These are phyloP conservation scores for Phyllotreta cruciferae DNA, from an alignment of 2,888 invertebrate genomes.

Conservation along the genomic window DNA sequence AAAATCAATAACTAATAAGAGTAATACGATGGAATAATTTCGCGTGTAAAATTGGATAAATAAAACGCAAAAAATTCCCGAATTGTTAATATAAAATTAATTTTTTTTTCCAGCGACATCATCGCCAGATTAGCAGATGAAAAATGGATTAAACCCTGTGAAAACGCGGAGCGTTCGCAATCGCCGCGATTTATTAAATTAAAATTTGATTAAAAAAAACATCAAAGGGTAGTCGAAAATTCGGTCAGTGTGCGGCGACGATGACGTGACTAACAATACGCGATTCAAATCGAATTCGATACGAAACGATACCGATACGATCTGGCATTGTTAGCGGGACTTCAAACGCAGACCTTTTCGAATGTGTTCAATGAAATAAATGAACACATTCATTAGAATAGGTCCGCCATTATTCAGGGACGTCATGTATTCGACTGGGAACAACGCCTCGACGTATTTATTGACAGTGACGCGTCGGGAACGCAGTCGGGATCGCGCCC, in stretches of 20 bases:
- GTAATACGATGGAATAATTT: too few relatives aligned
- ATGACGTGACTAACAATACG: constrained; percentile 17
- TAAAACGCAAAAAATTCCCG: too few relatives aligned
- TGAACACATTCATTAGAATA: constrained; percentile 31
- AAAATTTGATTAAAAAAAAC: constrained; percentile 5
- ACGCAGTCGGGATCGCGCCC: constrained; percentile 27
- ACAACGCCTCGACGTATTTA: constrained; percentile 33
- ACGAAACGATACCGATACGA: constrained; percentile 26
- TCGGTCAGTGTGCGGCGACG: constrained; percentile 6
- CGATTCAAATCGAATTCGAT: constrained; percentile 26
- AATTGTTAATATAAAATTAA: too few relatives aligned
- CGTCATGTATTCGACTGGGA: constrained; percentile 32
- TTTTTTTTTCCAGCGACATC: too few relatives aligned
- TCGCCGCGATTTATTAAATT: background rate
- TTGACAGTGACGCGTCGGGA: constrained; percentile 32
- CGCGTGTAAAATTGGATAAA: too few relatives aligned
- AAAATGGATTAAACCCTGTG: too few relatives aligned
- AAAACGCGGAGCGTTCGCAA: too few relatives aligned
- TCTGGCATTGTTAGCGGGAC: constrained; percentile 24
- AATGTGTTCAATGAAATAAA: constrained; percentile 31
- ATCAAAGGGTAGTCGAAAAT: constrained; percentile 1
- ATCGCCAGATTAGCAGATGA: too few relatives aligned
- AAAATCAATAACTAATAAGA: too few relatives aligned
- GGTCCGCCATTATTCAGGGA: constrained; percentile 27
- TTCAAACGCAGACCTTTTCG: constrained; percentile 30